phyloP scores from a whole-genome alignment of 1,140 invertebrate genomes.

The Aphaenogaster floridana region DNA sequence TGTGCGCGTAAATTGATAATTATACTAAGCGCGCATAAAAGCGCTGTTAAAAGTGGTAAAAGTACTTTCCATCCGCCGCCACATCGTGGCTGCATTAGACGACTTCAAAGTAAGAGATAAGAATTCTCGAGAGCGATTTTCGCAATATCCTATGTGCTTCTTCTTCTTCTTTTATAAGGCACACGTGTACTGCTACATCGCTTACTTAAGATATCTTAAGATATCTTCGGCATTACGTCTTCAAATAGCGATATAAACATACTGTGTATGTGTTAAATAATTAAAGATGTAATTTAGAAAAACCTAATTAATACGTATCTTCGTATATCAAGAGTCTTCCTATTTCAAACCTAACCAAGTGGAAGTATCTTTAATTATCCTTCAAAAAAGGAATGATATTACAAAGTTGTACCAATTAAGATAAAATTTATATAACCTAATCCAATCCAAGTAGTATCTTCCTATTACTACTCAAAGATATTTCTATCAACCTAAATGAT shows the following conservation, averaged over 20 bases:
- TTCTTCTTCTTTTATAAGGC: neutral
- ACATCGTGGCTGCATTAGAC: neutral
- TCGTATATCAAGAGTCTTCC: no score
- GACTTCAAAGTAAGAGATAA: constrained; percentile 40
- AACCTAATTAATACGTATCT: no score
- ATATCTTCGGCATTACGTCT: neutral
- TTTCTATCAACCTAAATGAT: no score
- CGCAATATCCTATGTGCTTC: neutral
- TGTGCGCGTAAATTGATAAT: constrained; percentile 45
- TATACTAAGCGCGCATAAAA: constrained; percentile 17
- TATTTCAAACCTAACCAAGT: no score
- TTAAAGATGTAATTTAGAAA: neutral
- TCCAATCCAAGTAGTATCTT: no score
- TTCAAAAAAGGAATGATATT: no score
- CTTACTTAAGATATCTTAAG: constrained; percentile 8
- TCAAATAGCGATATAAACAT: neutral
- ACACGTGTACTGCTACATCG: constrained; percentile 2
- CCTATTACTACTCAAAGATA: no score
- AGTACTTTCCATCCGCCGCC: neutral
- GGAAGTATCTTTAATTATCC: no score
- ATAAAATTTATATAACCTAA: no score
- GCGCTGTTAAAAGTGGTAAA: constrained; percentile 26
- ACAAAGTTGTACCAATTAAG: no score
- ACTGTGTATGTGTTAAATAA: neutral
- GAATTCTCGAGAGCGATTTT: constrained; percentile 17